These are phyloP conservation scores for Origma solitaria DNA, from an alignment of 2,113 vertebrate genomes.

Conservation along the genomic window DNA sequence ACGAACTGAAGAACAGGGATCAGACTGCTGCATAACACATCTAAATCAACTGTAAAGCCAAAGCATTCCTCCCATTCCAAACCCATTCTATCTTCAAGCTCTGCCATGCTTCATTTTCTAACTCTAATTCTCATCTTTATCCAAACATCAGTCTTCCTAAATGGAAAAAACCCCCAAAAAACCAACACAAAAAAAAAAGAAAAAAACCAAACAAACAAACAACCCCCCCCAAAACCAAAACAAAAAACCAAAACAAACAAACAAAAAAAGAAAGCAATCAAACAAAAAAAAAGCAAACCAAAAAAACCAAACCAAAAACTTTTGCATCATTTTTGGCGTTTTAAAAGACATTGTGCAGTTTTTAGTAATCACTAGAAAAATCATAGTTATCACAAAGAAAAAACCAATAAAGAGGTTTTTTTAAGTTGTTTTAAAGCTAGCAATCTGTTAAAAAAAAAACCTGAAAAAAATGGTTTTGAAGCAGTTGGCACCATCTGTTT, in stretches of 20 bases:
- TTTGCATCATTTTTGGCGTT: not conserved
- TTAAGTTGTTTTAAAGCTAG: not conserved
- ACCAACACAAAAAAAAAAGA: not conserved
- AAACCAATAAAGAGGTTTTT: too few species aligned
- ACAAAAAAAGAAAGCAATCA: too few species aligned
- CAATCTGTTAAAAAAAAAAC: not conserved
- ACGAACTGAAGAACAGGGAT: not conserved
- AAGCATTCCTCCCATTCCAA: not conserved
- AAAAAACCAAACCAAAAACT: too few species aligned
- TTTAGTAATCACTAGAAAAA: not conserved
- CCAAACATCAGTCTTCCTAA: not conserved
- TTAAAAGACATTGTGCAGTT: not conserved
- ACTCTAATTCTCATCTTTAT: not conserved
- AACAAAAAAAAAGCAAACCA: too few species aligned
- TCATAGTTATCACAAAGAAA: not conserved
- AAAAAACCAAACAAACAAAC: too few species aligned
- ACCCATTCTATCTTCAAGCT: not conserved
- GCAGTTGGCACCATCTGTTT: conserved; percentile 22
- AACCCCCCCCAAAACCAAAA: too few species aligned
- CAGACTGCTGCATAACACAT: not conserved
- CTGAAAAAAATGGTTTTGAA: not conserved
- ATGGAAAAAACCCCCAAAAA: too few species aligned
- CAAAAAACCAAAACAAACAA: too few species aligned
- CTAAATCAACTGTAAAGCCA: not conserved
- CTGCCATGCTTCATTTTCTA: not conserved